A percentile compares a stretch with the other conserved stretches of the same genome.
Conservation (phyloP, 1,140 invertebrate species). For the Cydia amplana region DNA sequence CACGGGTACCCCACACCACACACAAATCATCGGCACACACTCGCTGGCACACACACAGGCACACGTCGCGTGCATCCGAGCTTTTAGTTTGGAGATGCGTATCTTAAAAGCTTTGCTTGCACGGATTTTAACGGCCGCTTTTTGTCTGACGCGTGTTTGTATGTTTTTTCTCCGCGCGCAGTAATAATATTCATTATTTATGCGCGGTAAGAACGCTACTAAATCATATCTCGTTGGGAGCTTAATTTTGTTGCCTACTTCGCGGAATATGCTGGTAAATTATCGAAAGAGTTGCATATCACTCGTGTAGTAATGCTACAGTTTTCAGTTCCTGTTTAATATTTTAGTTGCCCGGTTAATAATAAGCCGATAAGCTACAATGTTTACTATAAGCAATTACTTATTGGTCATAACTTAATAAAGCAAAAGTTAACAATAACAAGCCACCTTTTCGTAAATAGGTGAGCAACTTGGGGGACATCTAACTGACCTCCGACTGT, state of each 20-base stretch:
- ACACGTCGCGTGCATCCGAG: constrained; percentile 31
- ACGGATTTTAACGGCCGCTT: constrained; percentile 27
- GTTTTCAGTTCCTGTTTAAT: no score
- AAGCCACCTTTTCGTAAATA: no score
- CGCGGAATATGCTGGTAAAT: neutral
- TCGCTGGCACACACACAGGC: constrained; percentile 1
- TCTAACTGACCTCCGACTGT: no score
- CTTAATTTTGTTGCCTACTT: constrained; percentile 25
- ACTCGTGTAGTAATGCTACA: neutral
- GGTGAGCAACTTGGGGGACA: no score
- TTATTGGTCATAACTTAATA: neutral
- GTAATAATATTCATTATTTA: constrained; percentile 31
- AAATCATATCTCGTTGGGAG: constrained; percentile 28
- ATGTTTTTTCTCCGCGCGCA: constrained; percentile 20
- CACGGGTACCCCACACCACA: neutral
- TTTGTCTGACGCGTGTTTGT: constrained; percentile 28
- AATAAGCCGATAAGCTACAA: neutral
- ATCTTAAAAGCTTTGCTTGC: constrained; percentile 37
- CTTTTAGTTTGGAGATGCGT: constrained; percentile 36
- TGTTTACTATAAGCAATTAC: neutral
- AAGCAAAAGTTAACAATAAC: neutral
- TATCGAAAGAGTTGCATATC: neutral
- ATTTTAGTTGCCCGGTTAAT: no score
- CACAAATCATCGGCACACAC: neutral
- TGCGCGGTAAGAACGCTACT: constrained; percentile 19